Conservation (phyloP, 2,888 invertebrate genomes). For the Cantharis rustica region DNA sequence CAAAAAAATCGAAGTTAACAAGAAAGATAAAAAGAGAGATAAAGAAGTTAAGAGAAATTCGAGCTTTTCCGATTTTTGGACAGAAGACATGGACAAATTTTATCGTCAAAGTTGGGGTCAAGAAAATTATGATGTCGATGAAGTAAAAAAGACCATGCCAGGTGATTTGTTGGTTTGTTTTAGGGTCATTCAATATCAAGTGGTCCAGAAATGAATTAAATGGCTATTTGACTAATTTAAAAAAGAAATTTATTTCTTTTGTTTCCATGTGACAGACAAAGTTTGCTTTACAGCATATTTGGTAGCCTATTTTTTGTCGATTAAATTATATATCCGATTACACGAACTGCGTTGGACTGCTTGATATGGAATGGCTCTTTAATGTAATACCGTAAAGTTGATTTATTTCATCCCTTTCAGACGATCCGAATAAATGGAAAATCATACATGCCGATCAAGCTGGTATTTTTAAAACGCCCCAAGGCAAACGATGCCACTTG, state of each 20-base stretch:
- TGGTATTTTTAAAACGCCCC: constrained; percentile 23
- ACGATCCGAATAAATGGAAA: constrained; percentile 62
- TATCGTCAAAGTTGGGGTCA: constrained; percentile 71
- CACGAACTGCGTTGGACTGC: too few relatives aligned
- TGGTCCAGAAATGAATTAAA: too few relatives aligned
- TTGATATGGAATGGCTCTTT: background rate
- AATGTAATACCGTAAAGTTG: background rate
- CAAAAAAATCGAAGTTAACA: background rate
- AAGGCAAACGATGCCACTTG: constrained; percentile 61
- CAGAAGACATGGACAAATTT: constrained; percentile 64
- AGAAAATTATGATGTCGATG: constrained; percentile 64
- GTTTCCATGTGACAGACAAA: too few relatives aligned
- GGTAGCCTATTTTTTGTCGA: too few relatives aligned
- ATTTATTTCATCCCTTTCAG: constrained; percentile 42
- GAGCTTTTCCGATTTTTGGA: constrained; percentile 31
- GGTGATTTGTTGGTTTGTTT: constrained; percentile 54
- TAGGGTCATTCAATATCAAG: too few relatives aligned
- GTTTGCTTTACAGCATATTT: too few relatives aligned
- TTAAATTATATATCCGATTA: too few relatives aligned
- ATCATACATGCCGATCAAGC: constrained; percentile 50
- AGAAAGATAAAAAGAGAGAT: background rate
- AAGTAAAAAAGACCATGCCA: constrained; percentile 67
- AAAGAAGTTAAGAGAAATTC: background rate
- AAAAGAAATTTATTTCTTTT: too few relatives aligned
- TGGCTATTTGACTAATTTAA: too few relatives aligned